phyloP scores from a whole-genome alignment of 2,113 vertebrate species.

The Ophthalmotilapia sp. region DNA sequence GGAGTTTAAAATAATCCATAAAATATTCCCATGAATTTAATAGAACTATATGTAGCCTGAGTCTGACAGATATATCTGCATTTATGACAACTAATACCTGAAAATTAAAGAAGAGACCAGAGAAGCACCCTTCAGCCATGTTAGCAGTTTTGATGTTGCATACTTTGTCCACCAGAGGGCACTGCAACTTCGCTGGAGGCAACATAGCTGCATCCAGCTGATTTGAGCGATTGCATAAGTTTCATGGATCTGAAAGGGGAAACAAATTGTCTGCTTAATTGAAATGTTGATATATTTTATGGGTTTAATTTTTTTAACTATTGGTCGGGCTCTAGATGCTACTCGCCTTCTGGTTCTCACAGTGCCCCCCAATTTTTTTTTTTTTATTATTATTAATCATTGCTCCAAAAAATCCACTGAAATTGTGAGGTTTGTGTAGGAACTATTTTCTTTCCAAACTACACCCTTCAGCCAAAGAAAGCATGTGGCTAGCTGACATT shows the following conservation, averaged over 20 bases:
- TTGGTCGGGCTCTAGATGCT: not conserved
- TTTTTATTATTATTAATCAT: not conserved
- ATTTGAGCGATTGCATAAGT: not conserved
- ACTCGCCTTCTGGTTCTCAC: not conserved
- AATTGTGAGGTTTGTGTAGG: not conserved
- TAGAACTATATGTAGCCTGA: not conserved
- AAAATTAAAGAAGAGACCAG: not conserved
- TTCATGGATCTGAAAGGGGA: not conserved
- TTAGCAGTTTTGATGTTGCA: not conserved
- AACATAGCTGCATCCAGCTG: not conserved
- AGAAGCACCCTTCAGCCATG: not conserved
- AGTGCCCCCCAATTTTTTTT: too few species aligned
- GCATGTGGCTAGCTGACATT: not conserved
- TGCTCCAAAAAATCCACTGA: not conserved
- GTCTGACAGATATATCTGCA: not conserved
- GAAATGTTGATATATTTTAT: not conserved
- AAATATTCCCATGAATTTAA: not conserved
- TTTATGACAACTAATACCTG: not conserved
- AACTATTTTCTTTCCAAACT: not conserved
- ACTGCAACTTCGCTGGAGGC: not conserved
- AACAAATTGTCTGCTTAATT: not conserved
- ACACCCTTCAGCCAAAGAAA: not conserved
- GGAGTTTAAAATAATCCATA: not conserved
- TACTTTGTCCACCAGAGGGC: not conserved
- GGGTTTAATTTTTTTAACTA: not conserved